These are phyloP conservation scores for Cheilinus undulatus DNA, from an alignment of 2,113 vertebrate genomes.

Conservation along the genomic window DNA sequence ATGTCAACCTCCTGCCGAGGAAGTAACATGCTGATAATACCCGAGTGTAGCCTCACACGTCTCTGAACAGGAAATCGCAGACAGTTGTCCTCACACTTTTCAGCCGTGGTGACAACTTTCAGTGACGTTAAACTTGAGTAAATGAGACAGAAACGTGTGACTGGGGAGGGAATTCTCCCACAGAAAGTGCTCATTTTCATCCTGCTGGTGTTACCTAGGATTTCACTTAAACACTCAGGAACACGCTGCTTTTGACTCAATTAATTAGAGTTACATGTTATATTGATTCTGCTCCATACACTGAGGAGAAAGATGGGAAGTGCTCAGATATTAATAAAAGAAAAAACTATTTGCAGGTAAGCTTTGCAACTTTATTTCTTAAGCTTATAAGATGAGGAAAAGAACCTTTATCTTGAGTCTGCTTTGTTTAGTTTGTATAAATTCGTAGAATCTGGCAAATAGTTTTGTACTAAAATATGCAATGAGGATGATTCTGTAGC, in stretches of 20 bases:
- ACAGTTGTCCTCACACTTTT: constrained; percentile 70
- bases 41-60: constrained; percentile 40
- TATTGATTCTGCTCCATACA: neutral
- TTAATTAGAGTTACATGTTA: neutral
- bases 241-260: no score
- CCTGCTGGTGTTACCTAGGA: constrained; percentile 9
- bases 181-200: constrained; percentile 23
- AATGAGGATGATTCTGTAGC: no score
- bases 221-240: neutral
- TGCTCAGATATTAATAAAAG: no score
- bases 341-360: no score
- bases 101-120: constrained; percentile 58
- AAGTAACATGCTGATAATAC: constrained; percentile 31
- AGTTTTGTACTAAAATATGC: no score
- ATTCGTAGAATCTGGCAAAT: no score
- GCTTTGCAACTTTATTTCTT: no score
- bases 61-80: constrained; percentile 57
- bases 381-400: no score
- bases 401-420: no score
- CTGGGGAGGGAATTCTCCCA: constrained; percentile 27
- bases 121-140: constrained; percentile 52
- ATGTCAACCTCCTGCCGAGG: constrained; percentile 16
- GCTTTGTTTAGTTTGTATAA: no score
- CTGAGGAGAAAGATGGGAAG: neutral
- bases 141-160: constrained; percentile 47